Base-by-base conservation (phyloP, 2,888 invertebrate species). In the Aromia moschata region DNA sequence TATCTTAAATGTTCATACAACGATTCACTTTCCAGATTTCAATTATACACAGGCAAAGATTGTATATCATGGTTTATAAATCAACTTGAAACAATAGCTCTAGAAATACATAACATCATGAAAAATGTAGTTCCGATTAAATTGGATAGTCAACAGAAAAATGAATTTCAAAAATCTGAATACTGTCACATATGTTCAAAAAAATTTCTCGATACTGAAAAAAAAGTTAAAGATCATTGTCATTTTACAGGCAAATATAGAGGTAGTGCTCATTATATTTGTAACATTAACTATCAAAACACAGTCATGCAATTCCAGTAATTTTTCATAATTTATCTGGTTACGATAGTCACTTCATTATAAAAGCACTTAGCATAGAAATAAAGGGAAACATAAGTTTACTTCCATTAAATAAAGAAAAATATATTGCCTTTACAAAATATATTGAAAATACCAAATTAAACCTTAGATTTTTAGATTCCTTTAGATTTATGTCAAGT, bases 311-410 rank as follows among this genome's bases (percentile, higher is more conserved):
- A 20, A 56, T 70, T 40, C 64, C 69, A n/a, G 62, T 70, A 1
- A 57, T 71, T 0, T 70, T 69, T 58, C 70, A 73, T 43, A 69
- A 71, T 55, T 52, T 70, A 12, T 60, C 62, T 1, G 68, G 65
- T 5, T 69, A 69, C 45, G 70, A 71, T 54, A 45, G 65, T 9
- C 68, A 71, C 51, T 70, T 70, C 41, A 40, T 70, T 11, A 70
- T 71, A n/a, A 61, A 62, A 52, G 45, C 43, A 41, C 51, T 70
- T 31, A 60, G 56, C n/a, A 56, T 41, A 16, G 2, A 36, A 10
- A 62, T 69, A 15, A n/a, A 57, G 1, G 70, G 69, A 36, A 9
- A 33, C 16, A 15, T 68, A 2, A 37, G 38, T n/a, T 18, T 70
- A 3, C 43, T 69, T 18, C 66, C 64, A 9, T n/a, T 54, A 10